A percentile compares a stretch with the other conserved stretches of the same genome.
Evolutionary conservation across 2,113 vertebrate species (phyloP).

Genomic region (Entosphenus tridentatus): DNA sequence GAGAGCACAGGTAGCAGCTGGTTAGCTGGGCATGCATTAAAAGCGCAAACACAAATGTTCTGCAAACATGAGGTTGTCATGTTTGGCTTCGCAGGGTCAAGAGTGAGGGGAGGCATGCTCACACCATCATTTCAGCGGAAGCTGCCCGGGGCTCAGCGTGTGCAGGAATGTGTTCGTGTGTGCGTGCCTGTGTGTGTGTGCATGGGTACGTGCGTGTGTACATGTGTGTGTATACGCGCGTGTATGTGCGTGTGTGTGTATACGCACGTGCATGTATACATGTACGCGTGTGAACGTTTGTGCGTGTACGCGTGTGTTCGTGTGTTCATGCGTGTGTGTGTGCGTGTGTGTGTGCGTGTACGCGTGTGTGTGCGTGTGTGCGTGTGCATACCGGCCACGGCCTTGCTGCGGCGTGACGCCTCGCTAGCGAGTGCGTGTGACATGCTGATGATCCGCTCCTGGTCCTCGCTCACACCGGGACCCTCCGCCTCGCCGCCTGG

Average conservation of each 20-base stretch:
- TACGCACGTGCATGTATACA: background rate
- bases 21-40: no score
- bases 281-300: background rate
- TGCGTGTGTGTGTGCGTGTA: background rate
- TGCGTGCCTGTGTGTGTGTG: background rate
- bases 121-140: no score
- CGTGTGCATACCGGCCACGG: conserved; percentile 53
- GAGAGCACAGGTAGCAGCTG: no score
- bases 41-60: no score
- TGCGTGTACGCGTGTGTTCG: background rate
- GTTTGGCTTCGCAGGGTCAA: no score
- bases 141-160: no score
- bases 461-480: conserved; percentile 26
- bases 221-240: background rate
- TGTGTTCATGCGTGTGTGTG: background rate
- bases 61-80: no score
- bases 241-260: background rate
- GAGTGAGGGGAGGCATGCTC: no score
- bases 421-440: conserved; percentile 83
- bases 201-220: background rate
- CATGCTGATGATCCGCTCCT: conserved; percentile 86
- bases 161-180: no score
- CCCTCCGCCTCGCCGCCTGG: no score
- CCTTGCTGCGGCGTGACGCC: conserved; percentile 84
- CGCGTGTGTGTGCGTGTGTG: background rate